Conservation (phyloP, 2,113 vertebrate species). For the Lagopus leucura region DNA sequence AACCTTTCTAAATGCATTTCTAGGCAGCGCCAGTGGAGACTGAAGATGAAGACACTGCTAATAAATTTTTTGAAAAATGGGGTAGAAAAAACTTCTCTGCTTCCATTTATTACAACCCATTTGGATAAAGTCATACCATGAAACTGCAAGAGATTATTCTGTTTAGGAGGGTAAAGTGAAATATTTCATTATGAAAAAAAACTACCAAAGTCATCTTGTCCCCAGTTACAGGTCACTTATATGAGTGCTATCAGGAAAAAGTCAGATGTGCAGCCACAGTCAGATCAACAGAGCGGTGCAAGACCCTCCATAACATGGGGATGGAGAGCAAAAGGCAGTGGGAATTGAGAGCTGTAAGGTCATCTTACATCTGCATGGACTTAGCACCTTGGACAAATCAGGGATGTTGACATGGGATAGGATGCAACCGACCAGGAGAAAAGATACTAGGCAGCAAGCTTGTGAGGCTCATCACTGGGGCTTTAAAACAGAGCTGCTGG, state of each 20-base stretch:
- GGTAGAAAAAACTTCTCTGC: not conserved
- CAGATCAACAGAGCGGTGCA: not conserved
- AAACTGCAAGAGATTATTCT: not conserved
- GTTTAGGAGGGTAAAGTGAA: not conserved
- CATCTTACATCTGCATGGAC: not conserved
- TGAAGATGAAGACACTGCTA: not conserved
- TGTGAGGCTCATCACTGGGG: too few species aligned
- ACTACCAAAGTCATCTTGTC: not conserved
- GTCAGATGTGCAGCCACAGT: fast-evolving
- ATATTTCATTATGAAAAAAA: not conserved
- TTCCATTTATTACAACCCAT: not conserved
- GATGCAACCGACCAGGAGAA: too few species aligned
- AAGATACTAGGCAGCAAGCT: too few species aligned
- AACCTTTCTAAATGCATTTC: slow-evolving; percentile 27
- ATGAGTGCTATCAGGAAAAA: not conserved
- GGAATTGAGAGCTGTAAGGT: not conserved
- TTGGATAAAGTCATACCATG: not conserved
- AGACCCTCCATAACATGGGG: not conserved
- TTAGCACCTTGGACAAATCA: too few species aligned
- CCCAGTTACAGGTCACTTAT: not conserved
- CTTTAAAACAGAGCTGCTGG: too few species aligned
- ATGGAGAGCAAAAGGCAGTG: not conserved
- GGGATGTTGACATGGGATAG: too few species aligned
- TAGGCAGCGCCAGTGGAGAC: not conserved
- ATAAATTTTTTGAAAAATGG: slow-evolving; percentile 29